Conservation (phyloP, 2,797 vertebrate species). For the Vipera ursinii region DNA sequence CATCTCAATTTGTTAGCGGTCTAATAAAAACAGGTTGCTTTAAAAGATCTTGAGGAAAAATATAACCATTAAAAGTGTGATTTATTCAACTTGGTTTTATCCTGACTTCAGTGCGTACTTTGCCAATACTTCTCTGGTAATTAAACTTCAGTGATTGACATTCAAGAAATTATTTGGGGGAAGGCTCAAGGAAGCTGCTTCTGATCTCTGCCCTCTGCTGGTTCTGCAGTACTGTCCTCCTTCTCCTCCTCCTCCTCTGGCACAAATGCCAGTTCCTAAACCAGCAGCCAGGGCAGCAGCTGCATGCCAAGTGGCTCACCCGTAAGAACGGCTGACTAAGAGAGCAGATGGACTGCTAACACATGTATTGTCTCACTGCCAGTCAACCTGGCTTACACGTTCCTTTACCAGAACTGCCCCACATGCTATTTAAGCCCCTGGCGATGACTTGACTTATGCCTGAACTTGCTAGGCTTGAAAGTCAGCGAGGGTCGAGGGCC, state of each 20-base stretch:
- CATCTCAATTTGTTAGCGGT: slow-evolving; percentile 19
- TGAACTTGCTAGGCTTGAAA: neutral
- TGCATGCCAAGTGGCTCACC: neutral
- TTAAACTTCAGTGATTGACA: neutral
- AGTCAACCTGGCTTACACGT: no score
- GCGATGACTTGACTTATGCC: neutral
- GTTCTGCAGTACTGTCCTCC: neutral
- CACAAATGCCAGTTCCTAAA: neutral
- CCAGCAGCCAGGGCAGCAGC: neutral
- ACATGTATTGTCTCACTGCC: neutral
- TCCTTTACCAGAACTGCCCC: no score
- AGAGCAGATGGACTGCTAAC: neutral
- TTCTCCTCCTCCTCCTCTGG: no score
- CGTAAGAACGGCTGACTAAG: neutral
- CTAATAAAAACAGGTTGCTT: neutral
- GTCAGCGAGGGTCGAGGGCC: neutral
- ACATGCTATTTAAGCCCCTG: neutral
- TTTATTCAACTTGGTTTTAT: neutral
- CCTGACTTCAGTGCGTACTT: neutral
- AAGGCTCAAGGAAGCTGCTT: neutral
- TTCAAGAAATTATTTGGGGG: neutral
- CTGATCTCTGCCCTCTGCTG: neutral
- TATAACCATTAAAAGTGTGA: neutral
- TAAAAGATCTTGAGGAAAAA: slow-evolving; percentile 26
- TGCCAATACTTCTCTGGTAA: neutral